Base-by-base conservation (phyloP, 2,113 vertebrate genomes). In the Paramisgurnus dabryanus region DNA sequence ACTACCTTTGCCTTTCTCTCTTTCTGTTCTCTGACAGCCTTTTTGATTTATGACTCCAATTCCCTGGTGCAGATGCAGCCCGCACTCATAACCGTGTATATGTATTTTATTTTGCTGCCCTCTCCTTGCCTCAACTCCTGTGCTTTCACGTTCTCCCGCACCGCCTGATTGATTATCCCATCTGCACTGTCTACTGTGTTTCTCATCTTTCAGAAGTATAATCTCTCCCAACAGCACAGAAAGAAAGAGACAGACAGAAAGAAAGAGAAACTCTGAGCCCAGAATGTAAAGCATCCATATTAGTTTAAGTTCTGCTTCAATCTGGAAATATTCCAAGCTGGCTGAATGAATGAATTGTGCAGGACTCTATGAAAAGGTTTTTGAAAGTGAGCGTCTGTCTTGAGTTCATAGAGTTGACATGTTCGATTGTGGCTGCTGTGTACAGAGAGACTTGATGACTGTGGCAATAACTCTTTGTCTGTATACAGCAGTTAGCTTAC, bases 1-100 rank as follows among this genome's bases (percentile, higher is more conserved):
- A 45, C 84, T 27, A 17, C 2, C 27, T 67, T 1, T 63, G 4
- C n/a, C 34, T 77, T 17, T 4, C 57, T 4, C 49, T 67, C 50
- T 27, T 76, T 76, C 45, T 39, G 8, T 73, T 65, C 84, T 86
- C 84, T 93, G 92, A 93, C 93, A 93, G 90, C 72, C 87, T 79
- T 77, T 88, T 90, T 94, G 92, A 93, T 94, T 94, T 93, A 94
- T 93, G 90, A 89, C 89, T 92, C 90, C 91, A 91, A 91, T 92
- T 93, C 92, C 90, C 88, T 79, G 85, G 87, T 41, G 89, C 89
- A 91, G 90, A 92, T 86, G 88, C 85, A 86, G 87, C 86, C 86
- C 85, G 85, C 87, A 89, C 90, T 92, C 86, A 87, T 86, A 88
- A 90, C 89, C 88, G 87, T 90, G 90, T 92, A 87, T 91, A 89